phyloP scores from a whole-genome alignment of 2,888 invertebrate species.

The Apoda limacodes region DNA sequence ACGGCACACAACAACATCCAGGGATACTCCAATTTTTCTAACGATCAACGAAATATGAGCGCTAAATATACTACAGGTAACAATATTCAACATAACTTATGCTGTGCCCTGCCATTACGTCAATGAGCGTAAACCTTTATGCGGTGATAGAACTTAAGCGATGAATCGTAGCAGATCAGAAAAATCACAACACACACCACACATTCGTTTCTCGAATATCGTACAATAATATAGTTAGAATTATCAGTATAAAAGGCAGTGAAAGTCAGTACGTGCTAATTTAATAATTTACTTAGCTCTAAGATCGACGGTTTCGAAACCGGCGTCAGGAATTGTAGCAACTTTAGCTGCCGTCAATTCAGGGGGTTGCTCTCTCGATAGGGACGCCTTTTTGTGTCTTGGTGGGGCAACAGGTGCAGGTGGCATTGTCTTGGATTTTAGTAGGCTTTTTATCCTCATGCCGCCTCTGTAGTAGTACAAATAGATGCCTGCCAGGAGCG shows the following conservation, averaged over 20 bases:
- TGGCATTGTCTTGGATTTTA: slow-evolving; percentile 54
- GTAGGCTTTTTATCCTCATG: slow-evolving; percentile 73
- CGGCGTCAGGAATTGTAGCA: slow-evolving; percentile 45
- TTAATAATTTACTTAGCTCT: slow-evolving; percentile 34
- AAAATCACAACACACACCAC: too few relatives aligned
- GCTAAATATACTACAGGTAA: too few relatives aligned
- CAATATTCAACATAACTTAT: too few relatives aligned
- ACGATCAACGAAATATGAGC: too few relatives aligned
- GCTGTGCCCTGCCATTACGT: too few relatives aligned
- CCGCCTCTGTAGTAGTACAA: slow-evolving; percentile 82
- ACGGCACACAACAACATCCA: too few relatives aligned
- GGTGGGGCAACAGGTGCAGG: slow-evolving; percentile 57
- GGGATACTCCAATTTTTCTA: too few relatives aligned
- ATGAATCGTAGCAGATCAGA: too few relatives aligned
- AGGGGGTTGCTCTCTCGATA: slow-evolving; percentile 49
- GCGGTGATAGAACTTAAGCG: too few relatives aligned
- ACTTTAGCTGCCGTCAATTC: slow-evolving; percentile 46
- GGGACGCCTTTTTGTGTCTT: slow-evolving; percentile 47
- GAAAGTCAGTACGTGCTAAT: neutral
- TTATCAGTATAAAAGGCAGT: neutral
- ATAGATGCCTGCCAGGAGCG: slow-evolving; percentile 75
- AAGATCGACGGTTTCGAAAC: slow-evolving; percentile 61
- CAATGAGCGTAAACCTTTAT: too few relatives aligned
- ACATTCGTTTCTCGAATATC: too few relatives aligned
- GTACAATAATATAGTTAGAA: neutral